A percentile compares a stretch with the other conserved stretches of the same genome.
Evolutionary conservation across 2,888 invertebrate genomes (phyloP).

Genomic region (Lithophane leautieri): DNA sequence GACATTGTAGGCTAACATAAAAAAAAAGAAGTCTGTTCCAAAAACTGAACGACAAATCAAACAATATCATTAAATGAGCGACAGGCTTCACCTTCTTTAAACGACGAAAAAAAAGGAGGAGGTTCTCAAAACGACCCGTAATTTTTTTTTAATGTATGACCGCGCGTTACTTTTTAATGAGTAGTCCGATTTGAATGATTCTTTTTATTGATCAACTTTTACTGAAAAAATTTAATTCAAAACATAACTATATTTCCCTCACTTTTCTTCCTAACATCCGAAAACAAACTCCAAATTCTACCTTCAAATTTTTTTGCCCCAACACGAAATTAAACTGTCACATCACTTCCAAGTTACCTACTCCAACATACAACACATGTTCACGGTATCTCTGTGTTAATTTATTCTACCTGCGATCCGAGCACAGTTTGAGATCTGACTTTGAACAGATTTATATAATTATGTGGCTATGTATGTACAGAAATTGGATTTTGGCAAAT

Average conservation of each 20-base stretch:
- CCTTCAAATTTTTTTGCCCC: neutral
- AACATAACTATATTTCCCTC: neutral
- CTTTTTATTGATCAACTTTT: neutral
- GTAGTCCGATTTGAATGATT: too few relatives aligned
- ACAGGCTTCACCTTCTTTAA: too few relatives aligned
- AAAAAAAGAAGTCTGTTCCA: too few relatives aligned
- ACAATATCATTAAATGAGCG: too few relatives aligned
- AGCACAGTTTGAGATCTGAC: constrained; percentile 28
- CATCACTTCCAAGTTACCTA: neutral
- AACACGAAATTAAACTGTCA: constrained; percentile 16
- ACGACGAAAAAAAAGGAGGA: too few relatives aligned
- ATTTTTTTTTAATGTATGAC: too few relatives aligned
- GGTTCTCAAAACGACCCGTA: too few relatives aligned
- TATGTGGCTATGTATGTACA: constrained; percentile 6
- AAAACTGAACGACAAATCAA: neutral
- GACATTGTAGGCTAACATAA: too few relatives aligned
- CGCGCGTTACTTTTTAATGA: too few relatives aligned
- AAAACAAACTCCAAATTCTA: neutral
- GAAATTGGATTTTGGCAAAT: constrained; percentile 21
- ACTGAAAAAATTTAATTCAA: neutral
- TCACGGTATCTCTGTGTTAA: constrained; percentile 19
- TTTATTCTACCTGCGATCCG: constrained; percentile 35
- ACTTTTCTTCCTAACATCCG: neutral
- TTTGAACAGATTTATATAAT: constrained; percentile 31
- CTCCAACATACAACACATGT: constrained; percentile 10